A percentile compares a stretch with the other conserved stretches of the same genome.
These are phyloP conservation scores for Holocentrus rufus DNA, from an alignment of 2,797 vertebrate genomes.

Conservation along the genomic window DNA sequence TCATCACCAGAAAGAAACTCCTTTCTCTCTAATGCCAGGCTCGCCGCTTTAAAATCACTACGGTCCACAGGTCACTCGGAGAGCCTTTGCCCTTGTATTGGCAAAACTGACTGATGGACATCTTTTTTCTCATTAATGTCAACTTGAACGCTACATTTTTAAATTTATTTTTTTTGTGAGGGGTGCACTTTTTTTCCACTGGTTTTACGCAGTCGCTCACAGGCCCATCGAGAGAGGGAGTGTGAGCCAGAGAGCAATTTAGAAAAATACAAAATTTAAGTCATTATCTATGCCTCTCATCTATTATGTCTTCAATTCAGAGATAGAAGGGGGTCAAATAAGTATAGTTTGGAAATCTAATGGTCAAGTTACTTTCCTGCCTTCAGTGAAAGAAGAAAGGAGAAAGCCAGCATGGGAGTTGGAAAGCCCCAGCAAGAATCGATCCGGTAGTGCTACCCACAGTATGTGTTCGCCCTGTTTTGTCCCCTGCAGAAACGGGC, in stretches of 20 bases:
- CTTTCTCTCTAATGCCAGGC: conserved; percentile 28
- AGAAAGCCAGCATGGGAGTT: conserved; percentile 66
- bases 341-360: conserved; percentile 65
- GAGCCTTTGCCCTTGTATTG: conserved; percentile 39
- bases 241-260: conserved; percentile 61
- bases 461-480: conserved; percentile 68
- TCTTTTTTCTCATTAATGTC: conserved; percentile 19
- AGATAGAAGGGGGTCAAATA: conserved; percentile 62
- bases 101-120: conserved; percentile 45
- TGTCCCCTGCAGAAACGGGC: conserved; percentile 68
- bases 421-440: conserved; percentile 65
- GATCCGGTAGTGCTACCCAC: conserved; percentile 71
- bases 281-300: conserved; percentile 60
- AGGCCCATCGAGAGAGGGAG: conserved; percentile 34
- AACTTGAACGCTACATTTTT: conserved; percentile 12
- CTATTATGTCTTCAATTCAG: conserved; percentile 67
- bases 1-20: conserved; percentile 45
- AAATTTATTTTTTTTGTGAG: conserved; percentile 30
- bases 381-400: conserved; percentile 68
- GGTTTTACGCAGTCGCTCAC: conserved; percentile 42
- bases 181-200: conserved; percentile 34
- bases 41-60: conserved; percentile 13
- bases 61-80: conserved; percentile 6
- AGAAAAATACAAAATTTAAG: conserved; percentile 61
- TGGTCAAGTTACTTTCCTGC: conserved; percentile 67